Percentiles rank a stretch among this genome's conserved stretches.
Conservation (phyloP, 2,888 invertebrate species). For the Anoplius nigerrimus region DNA sequence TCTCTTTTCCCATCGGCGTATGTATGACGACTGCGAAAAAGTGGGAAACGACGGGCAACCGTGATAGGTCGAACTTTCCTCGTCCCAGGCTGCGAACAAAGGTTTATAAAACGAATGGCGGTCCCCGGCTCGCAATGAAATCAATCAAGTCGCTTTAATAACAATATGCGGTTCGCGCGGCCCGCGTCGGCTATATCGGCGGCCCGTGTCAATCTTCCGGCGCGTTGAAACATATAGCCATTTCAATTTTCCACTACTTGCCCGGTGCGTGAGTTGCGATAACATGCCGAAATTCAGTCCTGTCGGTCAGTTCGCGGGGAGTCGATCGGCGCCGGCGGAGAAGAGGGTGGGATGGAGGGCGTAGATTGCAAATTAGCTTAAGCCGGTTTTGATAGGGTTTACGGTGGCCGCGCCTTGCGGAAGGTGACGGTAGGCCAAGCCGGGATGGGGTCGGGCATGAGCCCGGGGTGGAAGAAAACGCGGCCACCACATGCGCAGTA, state of each 20-base stretch:
- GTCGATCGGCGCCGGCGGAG: slow-evolving; percentile 20
- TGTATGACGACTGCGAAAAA: too few relatives aligned
- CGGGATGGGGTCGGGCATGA: neutral
- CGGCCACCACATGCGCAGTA: neutral
- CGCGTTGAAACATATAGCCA: neutral
- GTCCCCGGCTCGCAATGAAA: neutral
- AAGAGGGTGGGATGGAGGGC: slow-evolving; percentile 22
- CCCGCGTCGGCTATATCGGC: neutral
- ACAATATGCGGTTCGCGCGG: neutral
- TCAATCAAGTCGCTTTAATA: slow-evolving; percentile 1
- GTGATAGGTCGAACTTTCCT: too few relatives aligned
- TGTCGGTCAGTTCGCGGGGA: slow-evolving; percentile 44
- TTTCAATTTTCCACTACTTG: slow-evolving; percentile 7
- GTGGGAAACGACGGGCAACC: too few relatives aligned
- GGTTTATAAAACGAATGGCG: too few relatives aligned
- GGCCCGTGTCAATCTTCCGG: neutral
- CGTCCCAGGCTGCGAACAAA: too few relatives aligned
- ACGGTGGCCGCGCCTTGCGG: slow-evolving; percentile 15
- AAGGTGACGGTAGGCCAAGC: neutral
- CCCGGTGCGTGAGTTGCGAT: slow-evolving; percentile 20
- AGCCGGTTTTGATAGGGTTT: slow-evolving; percentile 51
- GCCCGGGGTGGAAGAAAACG: neutral
- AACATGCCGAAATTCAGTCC: slow-evolving; percentile 46
- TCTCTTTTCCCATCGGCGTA: too few relatives aligned
- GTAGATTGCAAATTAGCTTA: slow-evolving; percentile 57